phyloP scores from a whole-genome alignment of 1,140 invertebrate genomes.

The Rhopalosiphum maidis region DNA sequence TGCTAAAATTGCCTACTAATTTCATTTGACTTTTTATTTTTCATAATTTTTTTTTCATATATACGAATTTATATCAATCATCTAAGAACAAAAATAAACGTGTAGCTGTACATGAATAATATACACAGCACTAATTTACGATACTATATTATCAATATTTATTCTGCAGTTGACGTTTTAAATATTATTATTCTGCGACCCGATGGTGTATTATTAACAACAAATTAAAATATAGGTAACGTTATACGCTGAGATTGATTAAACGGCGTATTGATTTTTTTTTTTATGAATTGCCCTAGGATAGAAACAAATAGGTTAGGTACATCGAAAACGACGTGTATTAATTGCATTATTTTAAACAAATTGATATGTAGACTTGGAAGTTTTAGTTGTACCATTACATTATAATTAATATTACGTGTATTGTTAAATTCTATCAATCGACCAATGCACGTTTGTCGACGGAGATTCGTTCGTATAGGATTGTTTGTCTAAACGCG shows the following conservation, averaged over 20 bases:
- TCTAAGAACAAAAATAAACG: too few species aligned
- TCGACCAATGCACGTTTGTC: not conserved
- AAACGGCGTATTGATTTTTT: constrained; percentile 17
- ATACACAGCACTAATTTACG: too few species aligned
- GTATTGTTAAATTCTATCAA: too few species aligned
- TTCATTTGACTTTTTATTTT: not conserved
- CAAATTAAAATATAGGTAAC: not conserved
- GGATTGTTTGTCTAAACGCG: not conserved
- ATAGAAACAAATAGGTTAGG: constrained; percentile 17
- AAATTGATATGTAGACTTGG: not conserved
- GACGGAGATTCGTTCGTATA: not conserved
- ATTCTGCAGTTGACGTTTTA: too few species aligned
- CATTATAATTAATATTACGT: too few species aligned
- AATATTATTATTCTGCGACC: not conserved
- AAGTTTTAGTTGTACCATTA: not conserved
- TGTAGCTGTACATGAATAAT: too few species aligned
- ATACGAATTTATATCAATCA: not conserved
- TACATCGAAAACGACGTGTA: not conserved
- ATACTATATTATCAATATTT: too few species aligned
- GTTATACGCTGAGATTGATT: not conserved
- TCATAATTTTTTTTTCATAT: too few species aligned
- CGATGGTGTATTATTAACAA: not conserved
- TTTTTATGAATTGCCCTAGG: not conserved
- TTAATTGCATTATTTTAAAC: constrained; percentile 9
- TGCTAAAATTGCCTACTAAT: not conserved